These are phyloP conservation scores for Phoronis australis DNA, from an alignment of 2,888 invertebrate genomes.

Conservation along the genomic window DNA sequence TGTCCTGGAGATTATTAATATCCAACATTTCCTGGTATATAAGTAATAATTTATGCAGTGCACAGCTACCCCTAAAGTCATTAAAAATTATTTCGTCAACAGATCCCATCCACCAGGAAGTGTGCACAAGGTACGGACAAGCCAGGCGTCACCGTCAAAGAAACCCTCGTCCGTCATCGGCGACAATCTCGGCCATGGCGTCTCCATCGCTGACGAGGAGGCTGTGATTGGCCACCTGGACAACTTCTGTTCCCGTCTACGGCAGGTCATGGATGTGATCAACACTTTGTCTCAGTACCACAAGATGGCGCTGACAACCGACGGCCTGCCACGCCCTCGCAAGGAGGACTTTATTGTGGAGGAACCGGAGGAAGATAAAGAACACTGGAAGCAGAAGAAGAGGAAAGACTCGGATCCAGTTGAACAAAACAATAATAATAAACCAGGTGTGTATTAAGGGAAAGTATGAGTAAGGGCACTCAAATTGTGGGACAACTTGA, in stretches of 20 bases:
- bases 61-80: no score
- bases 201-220: slow-evolving; percentile 47
- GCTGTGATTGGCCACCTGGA: slow-evolving; percentile 48
- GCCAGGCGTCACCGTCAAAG: neutral
- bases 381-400: slow-evolving; percentile 26
- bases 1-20: no score
- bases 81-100: no score
- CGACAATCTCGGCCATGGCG: slow-evolving; percentile 26
- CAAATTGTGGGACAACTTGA: no score
- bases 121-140: neutral
- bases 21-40: no score
- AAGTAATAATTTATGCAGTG: no score
- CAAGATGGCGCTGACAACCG: slow-evolving; percentile 32
- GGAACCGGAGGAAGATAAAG: slow-evolving; percentile 27
- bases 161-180: slow-evolving; percentile 3
- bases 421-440: no score
- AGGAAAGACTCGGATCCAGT: no score
- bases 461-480: no score
- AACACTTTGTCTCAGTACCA: slow-evolving; percentile 45
- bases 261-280: slow-evolving; percentile 47
- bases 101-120: no score
- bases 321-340: slow-evolving; percentile 40
- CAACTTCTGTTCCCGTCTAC: slow-evolving; percentile 40
- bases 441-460: no score
- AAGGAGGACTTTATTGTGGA: slow-evolving; percentile 44